A percentile compares a stretch with the other conserved stretches of the same genome.
phyloP scores from a whole-genome alignment of 2,888 invertebrate genomes.

The Perdita meconis region DNA sequence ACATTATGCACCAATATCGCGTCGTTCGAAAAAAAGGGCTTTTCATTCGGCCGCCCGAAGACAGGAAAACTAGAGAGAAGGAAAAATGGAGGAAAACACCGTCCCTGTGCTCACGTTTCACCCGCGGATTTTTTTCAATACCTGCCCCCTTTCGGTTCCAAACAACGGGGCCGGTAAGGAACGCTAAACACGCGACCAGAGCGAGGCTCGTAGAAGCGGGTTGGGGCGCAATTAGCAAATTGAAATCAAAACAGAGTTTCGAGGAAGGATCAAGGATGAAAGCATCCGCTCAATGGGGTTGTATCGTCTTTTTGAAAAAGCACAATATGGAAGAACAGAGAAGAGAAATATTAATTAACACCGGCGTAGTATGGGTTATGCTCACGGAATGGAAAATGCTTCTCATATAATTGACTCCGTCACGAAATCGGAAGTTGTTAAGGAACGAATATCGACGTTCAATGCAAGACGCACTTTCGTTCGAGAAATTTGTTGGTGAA shows the following conservation, averaged over 20 bases:
- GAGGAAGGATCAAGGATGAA: conserved; percentile 31
- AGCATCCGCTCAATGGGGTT: conserved; percentile 1
- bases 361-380: not conserved
- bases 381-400: not conserved
- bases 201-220: not conserved
- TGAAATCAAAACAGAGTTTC: conserved; percentile 60
- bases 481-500: too few species aligned
- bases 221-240: conserved; percentile 60
- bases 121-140: conserved; percentile 28
- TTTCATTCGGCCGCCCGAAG: conserved; percentile 20
- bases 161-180: conserved; percentile 28
- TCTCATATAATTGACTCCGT: not conserved
- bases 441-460: not conserved
- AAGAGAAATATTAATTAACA: not conserved
- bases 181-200: not conserved
- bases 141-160: conserved; percentile 24
- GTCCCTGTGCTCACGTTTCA: not conserved
- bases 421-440: not conserved
- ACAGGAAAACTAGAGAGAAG: conserved; percentile 22
- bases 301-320: not conserved
- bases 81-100: not conserved
- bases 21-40: conserved; percentile 9
- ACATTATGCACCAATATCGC: conserved; percentile 20
- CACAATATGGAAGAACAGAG: not conserved
- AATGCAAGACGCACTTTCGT: too few species aligned